Conservation (phyloP, 2,113 vertebrate genomes). For the Gnathonemus longibarbis region DNA sequence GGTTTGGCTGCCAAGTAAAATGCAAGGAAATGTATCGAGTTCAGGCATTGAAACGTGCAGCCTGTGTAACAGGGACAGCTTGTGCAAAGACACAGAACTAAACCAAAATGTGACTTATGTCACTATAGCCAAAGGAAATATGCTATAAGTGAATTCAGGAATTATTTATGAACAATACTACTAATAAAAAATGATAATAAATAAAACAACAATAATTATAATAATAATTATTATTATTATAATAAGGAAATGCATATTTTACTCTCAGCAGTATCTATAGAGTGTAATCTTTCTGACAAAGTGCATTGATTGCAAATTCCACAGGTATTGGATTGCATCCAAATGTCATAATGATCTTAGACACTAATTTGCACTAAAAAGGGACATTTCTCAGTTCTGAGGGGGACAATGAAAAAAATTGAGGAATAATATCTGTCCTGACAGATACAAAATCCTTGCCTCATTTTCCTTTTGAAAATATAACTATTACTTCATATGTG, state of each 20-base stretch:
- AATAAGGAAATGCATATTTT: neutral
- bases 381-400: neutral
- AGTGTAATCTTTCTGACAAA: neutral
- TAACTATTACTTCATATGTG: conserved; percentile 71
- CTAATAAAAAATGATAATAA: too few species aligned
- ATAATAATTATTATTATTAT: neutral
- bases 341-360: neutral
- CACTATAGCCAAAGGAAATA: neutral
- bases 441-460: conserved; percentile 50
- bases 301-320: neutral
- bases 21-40: neutral
- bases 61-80: neutral
- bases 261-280: neutral
- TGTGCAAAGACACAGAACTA: neutral
- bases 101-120: neutral
- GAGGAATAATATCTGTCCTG: conserved; percentile 59
- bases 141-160: neutral
- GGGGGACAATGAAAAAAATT: neutral
- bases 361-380: neutral
- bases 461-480: conserved; percentile 45
- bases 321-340: neutral
- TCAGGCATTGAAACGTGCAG: neutral
- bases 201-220: neutral
- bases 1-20: neutral
- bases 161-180: neutral